phyloP scores from a whole-genome alignment of 2,888 invertebrate genomes.

The Parapristionchus giblindavisi region DNA sequence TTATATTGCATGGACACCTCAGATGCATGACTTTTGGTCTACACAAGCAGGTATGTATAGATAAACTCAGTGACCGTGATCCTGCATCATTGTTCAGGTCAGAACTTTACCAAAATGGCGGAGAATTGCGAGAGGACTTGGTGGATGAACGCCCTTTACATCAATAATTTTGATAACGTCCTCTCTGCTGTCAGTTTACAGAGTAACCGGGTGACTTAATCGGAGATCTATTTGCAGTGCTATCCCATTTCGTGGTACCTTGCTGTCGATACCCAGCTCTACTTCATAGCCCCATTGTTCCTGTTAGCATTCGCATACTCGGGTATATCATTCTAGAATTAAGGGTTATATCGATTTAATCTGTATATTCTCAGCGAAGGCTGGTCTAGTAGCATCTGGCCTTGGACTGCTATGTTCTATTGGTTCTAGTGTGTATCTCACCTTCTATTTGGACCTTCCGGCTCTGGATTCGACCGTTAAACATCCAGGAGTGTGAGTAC shows the following conservation, averaged over 20 bases:
- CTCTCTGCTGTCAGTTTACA: neutral
- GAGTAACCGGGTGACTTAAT: neutral
- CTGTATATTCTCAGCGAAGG: too few species aligned
- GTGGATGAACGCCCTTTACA: conserved; percentile 21
- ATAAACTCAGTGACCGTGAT: too few species aligned
- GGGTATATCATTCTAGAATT: too few species aligned
- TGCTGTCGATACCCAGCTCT: conserved; percentile 8
- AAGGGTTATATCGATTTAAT: too few species aligned
- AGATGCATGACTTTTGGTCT: conserved; percentile 22
- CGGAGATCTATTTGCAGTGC: neutral
- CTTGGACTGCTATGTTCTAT: conserved; percentile 4
- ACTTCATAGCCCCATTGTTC: neutral
- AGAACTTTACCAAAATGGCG: neutral
- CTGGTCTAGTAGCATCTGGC: neutral
- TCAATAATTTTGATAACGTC: conserved; percentile 2
- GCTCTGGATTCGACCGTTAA: conserved; percentile 7
- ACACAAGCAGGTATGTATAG: neutral
- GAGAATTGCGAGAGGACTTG: conserved; percentile 14
- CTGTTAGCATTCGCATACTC: neutral
- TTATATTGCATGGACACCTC: conserved; percentile 13
- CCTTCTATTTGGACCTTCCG: conserved; percentile 5
- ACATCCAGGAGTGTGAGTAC: neutral
- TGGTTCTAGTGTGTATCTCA: neutral
- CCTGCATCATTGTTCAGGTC: too few species aligned
- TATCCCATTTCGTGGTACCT: conserved; percentile 17